Evolutionary conservation across 2,888 invertebrate genomes (phyloP).

Genomic region (Drosophila emarginata): DNA sequence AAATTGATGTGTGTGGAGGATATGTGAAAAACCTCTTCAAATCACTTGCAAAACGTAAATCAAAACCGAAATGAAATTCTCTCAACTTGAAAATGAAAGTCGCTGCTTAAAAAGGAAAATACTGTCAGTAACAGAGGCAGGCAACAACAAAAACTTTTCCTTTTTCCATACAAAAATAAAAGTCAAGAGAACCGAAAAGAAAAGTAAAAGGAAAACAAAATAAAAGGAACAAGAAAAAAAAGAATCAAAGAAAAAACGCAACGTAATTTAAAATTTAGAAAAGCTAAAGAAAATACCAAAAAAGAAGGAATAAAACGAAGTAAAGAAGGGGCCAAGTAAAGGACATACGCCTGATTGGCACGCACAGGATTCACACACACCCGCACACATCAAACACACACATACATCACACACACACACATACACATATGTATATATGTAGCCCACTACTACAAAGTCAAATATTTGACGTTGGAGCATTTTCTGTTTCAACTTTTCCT

Average conservation of each 20-base stretch:
- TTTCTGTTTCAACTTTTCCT: constrained; percentile 66
- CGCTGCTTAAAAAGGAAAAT: background rate
- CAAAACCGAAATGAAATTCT: constrained; percentile 3
- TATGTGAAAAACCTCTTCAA: background rate
- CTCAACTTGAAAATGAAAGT: constrained; percentile 25
- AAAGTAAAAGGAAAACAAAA: constrained; percentile 12
- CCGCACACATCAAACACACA: constrained; percentile 23
- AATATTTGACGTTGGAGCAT: constrained; percentile 73
- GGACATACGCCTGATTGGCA: constrained; percentile 75
- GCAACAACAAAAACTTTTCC: constrained; percentile 19
- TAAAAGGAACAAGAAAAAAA: constrained; percentile 17
- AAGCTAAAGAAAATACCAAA: constrained; percentile 51
- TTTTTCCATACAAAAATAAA: constrained; percentile 49
- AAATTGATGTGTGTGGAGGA: constrained; percentile 7
- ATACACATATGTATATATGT: constrained; percentile 13
- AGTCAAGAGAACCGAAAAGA: constrained; percentile 33
- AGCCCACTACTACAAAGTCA: constrained; percentile 62
- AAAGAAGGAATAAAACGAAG: constrained; percentile 52
- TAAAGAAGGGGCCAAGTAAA: constrained; percentile 35
- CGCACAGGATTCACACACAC: constrained; percentile 53
- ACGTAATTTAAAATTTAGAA: constrained; percentile 74
- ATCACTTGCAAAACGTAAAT: background rate
- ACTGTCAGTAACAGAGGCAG: constrained; percentile 11
- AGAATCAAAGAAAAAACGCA: constrained; percentile 38
- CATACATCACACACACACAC: background rate